phyloP scores from a whole-genome alignment of 2,113 vertebrate species.

The Podocnemis expansa region DNA sequence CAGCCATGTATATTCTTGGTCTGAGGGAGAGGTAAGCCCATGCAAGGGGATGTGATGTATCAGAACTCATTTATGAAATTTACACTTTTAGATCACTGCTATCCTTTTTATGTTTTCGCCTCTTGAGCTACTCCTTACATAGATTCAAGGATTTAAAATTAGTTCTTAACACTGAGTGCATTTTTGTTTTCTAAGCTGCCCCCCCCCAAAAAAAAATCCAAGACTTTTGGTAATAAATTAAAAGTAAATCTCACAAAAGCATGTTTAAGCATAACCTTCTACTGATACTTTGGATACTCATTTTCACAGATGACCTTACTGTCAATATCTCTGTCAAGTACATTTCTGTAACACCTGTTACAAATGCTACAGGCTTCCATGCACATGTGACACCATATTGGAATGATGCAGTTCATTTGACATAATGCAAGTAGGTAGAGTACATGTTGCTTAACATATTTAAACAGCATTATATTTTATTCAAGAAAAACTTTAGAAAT shows the following conservation, averaged over 20 bases:
- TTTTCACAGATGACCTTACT: slow-evolving; percentile 75
- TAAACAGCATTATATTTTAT: slow-evolving; percentile 30
- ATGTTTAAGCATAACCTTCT: background rate
- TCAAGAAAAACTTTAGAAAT: slow-evolving; percentile 37
- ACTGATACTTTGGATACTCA: slow-evolving; percentile 41
- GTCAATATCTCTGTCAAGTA: slow-evolving; percentile 67
- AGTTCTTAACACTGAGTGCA: background rate
- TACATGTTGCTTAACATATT: slow-evolving; percentile 60
- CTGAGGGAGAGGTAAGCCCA: background rate
- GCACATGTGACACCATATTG: slow-evolving; percentile 91
- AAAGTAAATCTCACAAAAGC: background rate
- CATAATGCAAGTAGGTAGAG: slow-evolving; percentile 81
- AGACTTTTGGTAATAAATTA: background rate
- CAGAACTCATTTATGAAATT: background rate
- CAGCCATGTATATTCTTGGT: background rate
- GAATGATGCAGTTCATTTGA: slow-evolving; percentile 88
- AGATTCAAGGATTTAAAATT: background rate
- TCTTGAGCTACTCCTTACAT: rapidly evolving
- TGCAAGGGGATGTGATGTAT: background rate
- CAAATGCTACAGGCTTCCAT: slow-evolving; percentile 78
- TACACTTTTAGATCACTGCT: background rate
- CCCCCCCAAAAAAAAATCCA: rapidly evolving
- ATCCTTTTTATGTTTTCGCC: rapidly evolving
- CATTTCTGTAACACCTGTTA: slow-evolving; percentile 83
- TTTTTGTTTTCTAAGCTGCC: background rate